These are phyloP conservation scores for Grallaria varia DNA, from an alignment of 2,113 vertebrate genomes.

Conservation along the genomic window DNA sequence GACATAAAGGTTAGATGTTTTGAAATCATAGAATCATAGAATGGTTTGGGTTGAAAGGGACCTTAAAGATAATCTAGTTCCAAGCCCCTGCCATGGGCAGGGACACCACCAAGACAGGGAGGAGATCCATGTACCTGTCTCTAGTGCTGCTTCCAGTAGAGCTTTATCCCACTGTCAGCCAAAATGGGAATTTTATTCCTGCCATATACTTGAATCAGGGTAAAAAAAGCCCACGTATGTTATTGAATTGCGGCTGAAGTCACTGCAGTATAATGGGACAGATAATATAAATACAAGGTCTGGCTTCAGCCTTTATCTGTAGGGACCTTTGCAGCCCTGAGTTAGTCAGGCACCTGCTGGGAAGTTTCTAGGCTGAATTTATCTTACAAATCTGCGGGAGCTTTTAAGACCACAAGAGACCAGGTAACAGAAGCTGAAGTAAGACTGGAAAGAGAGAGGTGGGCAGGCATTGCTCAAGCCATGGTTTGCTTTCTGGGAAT, in stretches of 20 bases:
- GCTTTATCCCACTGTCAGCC: neutral
- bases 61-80: neutral
- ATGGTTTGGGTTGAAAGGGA: neutral
- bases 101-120: neutral
- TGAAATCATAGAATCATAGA: neutral
- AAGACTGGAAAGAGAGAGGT: neutral
- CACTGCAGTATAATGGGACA: neutral
- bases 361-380: neutral
- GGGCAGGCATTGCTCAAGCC: neutral
- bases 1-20: neutral
- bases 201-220: neutral
- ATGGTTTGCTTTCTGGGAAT: neutral
- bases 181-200: neutral
- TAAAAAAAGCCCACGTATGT: rapidly evolving
- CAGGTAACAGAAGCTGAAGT: neutral
- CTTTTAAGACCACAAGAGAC: neutral
- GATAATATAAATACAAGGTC: neutral
- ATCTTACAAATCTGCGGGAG: neutral
- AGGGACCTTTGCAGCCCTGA: neutral
- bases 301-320: neutral
- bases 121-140: neutral
- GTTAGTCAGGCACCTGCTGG: neutral
- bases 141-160: neutral
- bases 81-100: neutral
- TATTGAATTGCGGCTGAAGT: neutral